Conservation (phyloP, 2,888 invertebrate species). For the Heliconius erato region DNA sequence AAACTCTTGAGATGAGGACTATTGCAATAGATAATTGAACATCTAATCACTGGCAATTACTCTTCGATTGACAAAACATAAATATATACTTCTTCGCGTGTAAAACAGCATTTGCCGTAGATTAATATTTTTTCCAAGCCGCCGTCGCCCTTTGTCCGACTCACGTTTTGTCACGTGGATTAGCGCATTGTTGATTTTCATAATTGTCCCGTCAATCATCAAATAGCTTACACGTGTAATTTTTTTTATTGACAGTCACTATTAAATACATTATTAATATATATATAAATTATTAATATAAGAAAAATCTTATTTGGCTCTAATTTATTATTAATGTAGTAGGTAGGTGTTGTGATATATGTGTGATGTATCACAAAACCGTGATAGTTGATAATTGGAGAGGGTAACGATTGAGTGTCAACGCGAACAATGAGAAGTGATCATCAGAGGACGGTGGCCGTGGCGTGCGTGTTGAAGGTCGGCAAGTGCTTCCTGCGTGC, state of each 20-base stretch:
- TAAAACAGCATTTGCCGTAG: constrained; percentile 77
- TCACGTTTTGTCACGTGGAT: constrained; percentile 77
- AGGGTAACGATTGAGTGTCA: constrained; percentile 47
- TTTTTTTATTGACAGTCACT: background rate
- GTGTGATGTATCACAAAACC: constrained; percentile 33
- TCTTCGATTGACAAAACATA: constrained; percentile 80
- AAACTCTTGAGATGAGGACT: constrained; percentile 20
- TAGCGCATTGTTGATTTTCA: constrained; percentile 68
- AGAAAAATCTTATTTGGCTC: too few relatives aligned
- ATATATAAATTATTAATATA: too few relatives aligned
- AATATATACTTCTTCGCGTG: constrained; percentile 83
- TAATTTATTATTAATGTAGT: too few relatives aligned
- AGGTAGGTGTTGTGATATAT: too few relatives aligned
- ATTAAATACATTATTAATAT: too few relatives aligned
- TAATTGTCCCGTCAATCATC: constrained; percentile 75
- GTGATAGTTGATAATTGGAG: constrained; percentile 25
- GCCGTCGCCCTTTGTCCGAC: constrained; percentile 71
- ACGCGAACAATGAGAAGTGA: constrained; percentile 70
- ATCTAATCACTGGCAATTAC: constrained; percentile 77
- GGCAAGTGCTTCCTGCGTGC: constrained; percentile 81
- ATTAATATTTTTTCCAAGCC: constrained; percentile 69
- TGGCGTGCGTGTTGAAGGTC: constrained; percentile 81
- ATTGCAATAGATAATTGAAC: constrained; percentile 69
- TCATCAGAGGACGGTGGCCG: constrained; percentile 71
- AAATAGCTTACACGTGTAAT: constrained; percentile 64